Evolutionary conservation across 2,113 vertebrate genomes (phyloP).

Genomic region (Notarius lentiginosus): DNA sequence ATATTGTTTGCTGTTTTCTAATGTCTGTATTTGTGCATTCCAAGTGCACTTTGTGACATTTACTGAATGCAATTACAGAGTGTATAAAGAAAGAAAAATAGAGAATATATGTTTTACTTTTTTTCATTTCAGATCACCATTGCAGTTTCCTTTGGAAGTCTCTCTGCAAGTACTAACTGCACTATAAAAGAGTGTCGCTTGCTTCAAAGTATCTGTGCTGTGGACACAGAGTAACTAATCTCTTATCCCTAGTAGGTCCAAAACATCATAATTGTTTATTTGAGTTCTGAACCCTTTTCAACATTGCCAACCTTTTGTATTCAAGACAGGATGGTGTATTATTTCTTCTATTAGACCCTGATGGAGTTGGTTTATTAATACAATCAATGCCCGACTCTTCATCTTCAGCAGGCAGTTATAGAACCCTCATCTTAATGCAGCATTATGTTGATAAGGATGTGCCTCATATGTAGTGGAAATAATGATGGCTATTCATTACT

Average conservation of each 20-base stretch:
- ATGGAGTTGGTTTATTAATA: background rate
- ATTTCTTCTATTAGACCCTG: background rate
- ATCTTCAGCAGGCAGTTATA: background rate
- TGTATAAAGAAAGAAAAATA: background rate
- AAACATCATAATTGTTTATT: background rate
- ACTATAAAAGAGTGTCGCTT: background rate
- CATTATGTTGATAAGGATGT: background rate
- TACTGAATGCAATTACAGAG: background rate
- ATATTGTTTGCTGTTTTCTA: background rate
- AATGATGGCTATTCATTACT: background rate
- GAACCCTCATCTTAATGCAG: background rate
- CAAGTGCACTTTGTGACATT: slow-evolving; percentile 17
- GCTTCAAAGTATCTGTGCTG: background rate
- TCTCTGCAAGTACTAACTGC: background rate
- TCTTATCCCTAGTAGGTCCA: background rate
- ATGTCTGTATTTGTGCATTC: background rate
- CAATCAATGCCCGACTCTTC: background rate
- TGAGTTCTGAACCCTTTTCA: background rate
- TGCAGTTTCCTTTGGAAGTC: background rate
- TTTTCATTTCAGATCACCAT: background rate
- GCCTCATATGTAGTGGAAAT: background rate
- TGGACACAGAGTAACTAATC: background rate
- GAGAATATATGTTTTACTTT: background rate
- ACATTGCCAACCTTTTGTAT: background rate
- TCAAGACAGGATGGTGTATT: background rate